Base-by-base conservation (phyloP, 2,797 vertebrate genomes). In the Hemitrygon akajei region DNA sequence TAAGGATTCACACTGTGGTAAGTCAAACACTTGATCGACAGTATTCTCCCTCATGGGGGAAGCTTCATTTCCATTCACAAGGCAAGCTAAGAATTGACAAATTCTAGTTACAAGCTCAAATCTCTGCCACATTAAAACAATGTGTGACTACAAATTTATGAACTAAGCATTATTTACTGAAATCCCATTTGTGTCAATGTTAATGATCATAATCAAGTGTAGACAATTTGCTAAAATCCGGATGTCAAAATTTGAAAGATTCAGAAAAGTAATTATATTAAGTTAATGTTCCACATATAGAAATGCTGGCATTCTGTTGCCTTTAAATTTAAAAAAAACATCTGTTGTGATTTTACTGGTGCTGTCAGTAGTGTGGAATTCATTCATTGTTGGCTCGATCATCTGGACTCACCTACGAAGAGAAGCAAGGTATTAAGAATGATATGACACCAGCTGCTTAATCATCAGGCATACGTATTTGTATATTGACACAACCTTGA, bases 21-120 rank as follows among this genome's bases (percentile, higher is more conserved):
- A 73, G 66, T 91, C 34, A 91, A 73, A 37, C 47, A 34, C 37
- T 40, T 47, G 34, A 73, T 47, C 69, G 12, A 47, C 25, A 11
- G 37, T 47, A 2, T 1, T 27, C 20, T 27, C 37, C 12, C 66
- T 47, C 58, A 4, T 7, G 7, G 22, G 3, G 22, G 25, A 30
- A 34, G 89, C 9, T 34, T 92, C 66, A 92, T 92, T 73, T 9
- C 73, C 69, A 92, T 92, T 92, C 89, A 40, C 22, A 40, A 73
- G 73, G 20, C 69, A 92, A 73, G 47, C 9, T 75, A 37, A 27
- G 66, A 92, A 73, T 73, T 14, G 0, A 27, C 73, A 12, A 40
- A 11, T 47, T 92, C 73, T 34, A 92, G 63, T 22, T 11, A 40
- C 16, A 92, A 92, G 18, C 37, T 73, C 69, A 47, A 47, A 73